Evolutionary conservation across 2,797 vertebrate species (phyloP), one percentile per base, ranked within the genome.

Genomic region (Phrynocephalus vlangalii): DNA sequence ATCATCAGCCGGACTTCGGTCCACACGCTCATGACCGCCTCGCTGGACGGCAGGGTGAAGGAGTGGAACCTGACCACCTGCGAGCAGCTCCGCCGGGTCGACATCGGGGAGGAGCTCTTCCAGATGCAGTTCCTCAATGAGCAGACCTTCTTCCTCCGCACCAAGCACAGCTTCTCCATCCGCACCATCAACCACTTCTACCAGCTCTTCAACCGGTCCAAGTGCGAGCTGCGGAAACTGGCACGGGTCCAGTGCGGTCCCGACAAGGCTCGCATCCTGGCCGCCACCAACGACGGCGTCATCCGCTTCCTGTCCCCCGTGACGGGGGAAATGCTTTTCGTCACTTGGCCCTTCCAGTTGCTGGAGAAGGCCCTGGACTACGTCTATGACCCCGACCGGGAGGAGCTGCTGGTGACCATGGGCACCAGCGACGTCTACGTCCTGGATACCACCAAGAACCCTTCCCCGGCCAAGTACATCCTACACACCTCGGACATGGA

Each of bases 11-110:
- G 85, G 7, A 44, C 83, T 1, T 85, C 92, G 1, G 84, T 89
- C 33, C 91, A 94, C 76, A 95, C 92, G 18, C 84, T 96, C 78
- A 86, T 96, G 50, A 96, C 96, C 0, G 93, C 94, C 2, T 94
- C 95, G 2, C 78, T 78, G 26, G 95, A 96, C 0, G 94, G 94
- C 38, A 18, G 91, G 52, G 50, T 96, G 66, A 96, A 95, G 81
- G 95, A 96, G 90, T 96, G 96, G 96, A 95, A 91, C 79, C 82
- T 94, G 13, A 93, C 84, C 6, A 94, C 94, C 2, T 92, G 94
- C 15, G 90, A 76, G 63, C 91, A 95, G 22, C 91, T 96, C 70
- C 89, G 93, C 70, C 81, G 70, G 11, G 84, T 96, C 11, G 91
- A 93, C n/a, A 84, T 95, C 0, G 92, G 87, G 0, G 89, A 95